Evolutionary conservation across 1,140 invertebrate genomes (phyloP), one percentile per base, ranked within the genome.

Genomic region (Pogonus chalceus): DNA sequence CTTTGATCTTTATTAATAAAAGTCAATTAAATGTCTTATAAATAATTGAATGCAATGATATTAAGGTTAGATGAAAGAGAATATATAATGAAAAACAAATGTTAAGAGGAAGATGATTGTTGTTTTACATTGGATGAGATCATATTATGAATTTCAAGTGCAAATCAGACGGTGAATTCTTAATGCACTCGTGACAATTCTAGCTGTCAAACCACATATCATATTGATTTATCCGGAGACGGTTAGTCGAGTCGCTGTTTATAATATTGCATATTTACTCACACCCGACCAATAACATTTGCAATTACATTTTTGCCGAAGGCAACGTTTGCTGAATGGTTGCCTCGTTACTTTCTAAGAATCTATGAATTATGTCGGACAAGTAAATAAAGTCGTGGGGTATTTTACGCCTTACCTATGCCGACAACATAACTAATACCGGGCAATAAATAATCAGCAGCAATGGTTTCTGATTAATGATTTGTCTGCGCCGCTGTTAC

Each of bases 151-250:
- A 43, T 43, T 43, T 10, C 18, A 7, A 43, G 37, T 43, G 37
- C 37, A 43, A 10, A 43, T 43, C 37, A 10, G 37, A 43, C 37
- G 37, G 18, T 43, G 37, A 43, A 43, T 43, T 43, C 18, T 16
- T 43, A 43, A 43, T 43, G 37, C 18, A 16, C 18, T 43, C 37
- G 37, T 43, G 37, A 43, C 37, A 43, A 43, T 43, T 43, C 37
- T 12, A 43, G 37, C 37, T 43, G 37, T 43, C 37, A 43, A 43
- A 43, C 37, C 7, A 43, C 37, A 43, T 43, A 43, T 43, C 37
- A 43, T 16, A 43, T 43, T 43, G 37, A 43, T 43, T 43, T 43
- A 43, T 43, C 37, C 37, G 37, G 37, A 43, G 37, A 43, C 37
- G 9, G 9, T 43, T 16, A 10, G 37, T 43, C 37, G 37, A 10